Evolutionary conservation across 1,140 invertebrate genomes (phyloP).

Genomic region (Ceratosolen fusciceps): DNA sequence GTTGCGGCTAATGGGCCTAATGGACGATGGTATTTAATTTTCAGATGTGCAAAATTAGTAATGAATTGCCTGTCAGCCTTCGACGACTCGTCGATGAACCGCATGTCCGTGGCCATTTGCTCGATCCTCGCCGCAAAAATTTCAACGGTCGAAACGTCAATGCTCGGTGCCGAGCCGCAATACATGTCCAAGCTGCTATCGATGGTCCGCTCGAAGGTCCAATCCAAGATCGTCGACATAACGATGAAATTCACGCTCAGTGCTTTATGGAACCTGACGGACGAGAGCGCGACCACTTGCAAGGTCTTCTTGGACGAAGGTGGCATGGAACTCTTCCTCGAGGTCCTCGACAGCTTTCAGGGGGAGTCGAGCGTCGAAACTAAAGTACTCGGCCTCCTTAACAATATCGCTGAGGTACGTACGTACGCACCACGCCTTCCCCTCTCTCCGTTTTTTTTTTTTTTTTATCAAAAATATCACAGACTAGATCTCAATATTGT

Average conservation of each 20-base stretch:
- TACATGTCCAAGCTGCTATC: conserved; percentile 84
- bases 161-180: conserved; percentile 77
- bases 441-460: no score
- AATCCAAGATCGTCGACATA: conserved; percentile 77
- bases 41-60: conserved; percentile 80
- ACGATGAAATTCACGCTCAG: conserved; percentile 87
- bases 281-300: conserved; percentile 83
- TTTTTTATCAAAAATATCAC: no score
- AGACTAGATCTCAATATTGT: no score
- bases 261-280: conserved; percentile 88
- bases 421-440: no score
- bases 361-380: conserved; percentile 81
- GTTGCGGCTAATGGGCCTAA: no score
- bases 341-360: conserved; percentile 77
- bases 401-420: conserved; percentile 87
- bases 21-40: no score
- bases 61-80: conserved; percentile 83
- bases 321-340: conserved; percentile 80
- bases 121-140: conserved; percentile 83
- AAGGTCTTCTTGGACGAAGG: conserved; percentile 80
- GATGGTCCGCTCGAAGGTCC: conserved; percentile 79
- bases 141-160: conserved; percentile 81
- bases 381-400: conserved; percentile 84
- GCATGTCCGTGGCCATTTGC: conserved; percentile 88
- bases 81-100: conserved; percentile 82